Evolutionary conservation across 2,797 vertebrate genomes (phyloP).

Genomic region (Pipistrellus kuhlii): DNA sequence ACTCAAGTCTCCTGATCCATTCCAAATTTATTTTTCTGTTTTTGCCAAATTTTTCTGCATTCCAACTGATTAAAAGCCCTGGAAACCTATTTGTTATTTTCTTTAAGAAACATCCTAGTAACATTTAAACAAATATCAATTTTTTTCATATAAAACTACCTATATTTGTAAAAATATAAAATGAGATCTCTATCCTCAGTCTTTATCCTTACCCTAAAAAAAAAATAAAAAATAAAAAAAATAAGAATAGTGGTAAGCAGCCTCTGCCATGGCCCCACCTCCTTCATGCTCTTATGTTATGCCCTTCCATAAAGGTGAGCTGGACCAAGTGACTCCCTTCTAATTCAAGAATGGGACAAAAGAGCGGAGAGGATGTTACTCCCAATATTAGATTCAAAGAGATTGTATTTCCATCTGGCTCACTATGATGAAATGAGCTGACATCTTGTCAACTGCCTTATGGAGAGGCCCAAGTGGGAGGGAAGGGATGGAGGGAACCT

Average conservation of each 20-base stretch:
- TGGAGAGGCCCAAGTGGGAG: background rate
- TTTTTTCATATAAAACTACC: background rate
- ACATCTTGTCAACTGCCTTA: background rate
- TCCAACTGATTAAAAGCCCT: background rate
- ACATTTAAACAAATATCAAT: background rate
- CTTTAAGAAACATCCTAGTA: background rate
- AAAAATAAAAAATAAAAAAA: too few species aligned
- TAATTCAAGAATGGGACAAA: background rate
- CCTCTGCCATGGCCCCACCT: background rate
- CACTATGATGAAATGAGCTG: background rate
- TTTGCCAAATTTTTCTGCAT: background rate
- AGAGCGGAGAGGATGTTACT: background rate
- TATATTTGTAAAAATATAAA: background rate
- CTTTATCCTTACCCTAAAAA: background rate
- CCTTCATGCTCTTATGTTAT: background rate
- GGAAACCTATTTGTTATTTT: constrained; percentile 1
- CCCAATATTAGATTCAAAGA: background rate
- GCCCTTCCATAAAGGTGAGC: accelerated
- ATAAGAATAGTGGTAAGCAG: background rate
- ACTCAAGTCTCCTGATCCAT: background rate
- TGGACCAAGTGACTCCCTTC: background rate
- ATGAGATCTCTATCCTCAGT: background rate
- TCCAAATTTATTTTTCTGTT: background rate
- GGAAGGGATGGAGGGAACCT: background rate
- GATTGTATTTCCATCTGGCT: background rate